phyloP scores from a whole-genome alignment of 2,797 vertebrate species.

The Sciurus carolinensis region DNA sequence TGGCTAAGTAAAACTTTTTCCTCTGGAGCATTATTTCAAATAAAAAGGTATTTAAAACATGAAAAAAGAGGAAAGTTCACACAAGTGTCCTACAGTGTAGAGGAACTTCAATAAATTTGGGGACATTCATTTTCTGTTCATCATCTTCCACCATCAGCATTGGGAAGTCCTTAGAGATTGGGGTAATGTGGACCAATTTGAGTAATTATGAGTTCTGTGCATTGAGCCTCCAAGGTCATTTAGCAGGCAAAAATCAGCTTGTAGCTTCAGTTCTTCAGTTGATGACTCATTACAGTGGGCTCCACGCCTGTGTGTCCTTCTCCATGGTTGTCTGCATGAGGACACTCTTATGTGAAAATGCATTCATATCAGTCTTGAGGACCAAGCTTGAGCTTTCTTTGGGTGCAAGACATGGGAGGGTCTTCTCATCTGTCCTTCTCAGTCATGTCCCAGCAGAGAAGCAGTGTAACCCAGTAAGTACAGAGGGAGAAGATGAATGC shows the following conservation, averaged over 20 bases:
- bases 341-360: not conserved
- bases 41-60: too few relatives aligned
- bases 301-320: not conserved
- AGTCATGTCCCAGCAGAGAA: not conserved
- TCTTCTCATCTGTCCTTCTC: not conserved
- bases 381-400: not conserved
- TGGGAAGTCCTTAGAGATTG: not conserved
- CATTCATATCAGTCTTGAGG: not conserved
- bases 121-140: not conserved
- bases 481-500: not conserved
- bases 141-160: not conserved
- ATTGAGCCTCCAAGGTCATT: not conserved
- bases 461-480: not conserved
- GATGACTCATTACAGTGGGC: not conserved
- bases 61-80: too few relatives aligned
- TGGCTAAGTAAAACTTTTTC: too few relatives aligned
- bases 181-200: not conserved
- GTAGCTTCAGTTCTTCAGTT: not conserved
- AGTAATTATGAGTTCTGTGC: not conserved
- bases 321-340: too few relatives aligned
- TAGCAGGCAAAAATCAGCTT: not conserved
- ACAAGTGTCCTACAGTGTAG: too few relatives aligned
- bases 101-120: not conserved
- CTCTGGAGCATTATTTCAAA: too few relatives aligned
- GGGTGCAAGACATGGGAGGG: not conserved